Conservation (phyloP, 2,888 invertebrate species). For the Carpatolechia fugitivella region DNA sequence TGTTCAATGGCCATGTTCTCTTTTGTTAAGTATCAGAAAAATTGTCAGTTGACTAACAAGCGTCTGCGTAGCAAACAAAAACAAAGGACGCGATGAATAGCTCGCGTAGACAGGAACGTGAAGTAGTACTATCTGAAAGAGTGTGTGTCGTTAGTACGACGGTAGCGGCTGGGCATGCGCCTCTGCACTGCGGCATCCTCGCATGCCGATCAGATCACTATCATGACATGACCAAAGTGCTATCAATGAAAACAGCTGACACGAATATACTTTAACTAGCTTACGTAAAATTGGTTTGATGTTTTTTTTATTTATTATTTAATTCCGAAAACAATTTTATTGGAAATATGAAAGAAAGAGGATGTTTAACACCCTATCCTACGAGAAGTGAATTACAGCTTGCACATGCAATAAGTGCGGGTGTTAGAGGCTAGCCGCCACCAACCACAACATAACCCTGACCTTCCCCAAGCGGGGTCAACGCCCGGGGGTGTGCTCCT, state of each 20-base stretch:
- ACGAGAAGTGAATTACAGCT: neutral
- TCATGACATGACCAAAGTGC: neutral
- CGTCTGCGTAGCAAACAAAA: conserved; percentile 4
- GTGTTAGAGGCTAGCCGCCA: conserved; percentile 24
- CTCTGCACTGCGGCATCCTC: conserved; percentile 60
- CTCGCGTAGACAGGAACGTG: conserved; percentile 26
- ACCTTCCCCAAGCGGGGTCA: conserved; percentile 67
- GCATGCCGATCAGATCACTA: conserved; percentile 12
- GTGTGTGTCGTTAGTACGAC: neutral
- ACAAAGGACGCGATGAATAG: conserved; percentile 28
- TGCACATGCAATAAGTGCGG: conserved; percentile 20
- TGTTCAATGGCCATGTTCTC: neutral
- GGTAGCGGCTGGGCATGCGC: conserved; percentile 42
- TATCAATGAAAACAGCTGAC: neutral
- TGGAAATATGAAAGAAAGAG: no score
- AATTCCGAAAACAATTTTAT: no score
- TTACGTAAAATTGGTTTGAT: no score
- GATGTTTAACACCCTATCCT: no score
- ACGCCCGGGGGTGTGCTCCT: conserved; percentile 63
- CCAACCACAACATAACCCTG: conserved; percentile 55
- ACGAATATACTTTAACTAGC: no score
- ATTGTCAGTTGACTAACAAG: neutral
- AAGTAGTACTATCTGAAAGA: neutral
- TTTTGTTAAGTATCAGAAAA: neutral
- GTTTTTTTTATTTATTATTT: no score